A percentile compares a stretch with the other conserved stretches of the same genome.
These are phyloP conservation scores for Caenorhabditis becei DNA, from an alignment of 2,888 invertebrate genomes.

Conservation along the genomic window DNA sequence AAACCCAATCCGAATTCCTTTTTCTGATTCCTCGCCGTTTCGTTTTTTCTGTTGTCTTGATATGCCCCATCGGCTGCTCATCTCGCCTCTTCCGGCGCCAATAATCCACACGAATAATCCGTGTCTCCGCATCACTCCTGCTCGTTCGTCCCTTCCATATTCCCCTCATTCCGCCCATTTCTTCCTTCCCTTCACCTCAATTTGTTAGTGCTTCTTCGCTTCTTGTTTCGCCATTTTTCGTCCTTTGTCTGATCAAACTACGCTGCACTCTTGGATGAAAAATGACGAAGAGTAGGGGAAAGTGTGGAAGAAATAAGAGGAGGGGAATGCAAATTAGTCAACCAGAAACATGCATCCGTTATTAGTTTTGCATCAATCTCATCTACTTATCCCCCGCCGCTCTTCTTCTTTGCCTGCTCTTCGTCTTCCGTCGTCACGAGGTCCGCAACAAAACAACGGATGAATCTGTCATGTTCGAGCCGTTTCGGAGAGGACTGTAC, in stretches of 20 bases:
- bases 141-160: not conserved
- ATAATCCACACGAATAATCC: slow-evolving; percentile 48
- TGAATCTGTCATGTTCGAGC: slow-evolving; percentile 16
- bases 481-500: slow-evolving; percentile 1
- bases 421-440: slow-evolving; percentile 28
- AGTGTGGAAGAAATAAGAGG: slow-evolving; percentile 25
- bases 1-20: no score
- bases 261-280: slow-evolving; percentile 13
- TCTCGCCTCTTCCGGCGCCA: slow-evolving; percentile 42
- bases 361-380: slow-evolving; percentile 60
- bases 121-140: slow-evolving; percentile 15
- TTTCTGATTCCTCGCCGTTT: not conserved
- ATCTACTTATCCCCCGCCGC: slow-evolving; percentile 47
- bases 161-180: slow-evolving; percentile 1
- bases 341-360: slow-evolving; percentile 59
- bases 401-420: not conserved
- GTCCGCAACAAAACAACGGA: slow-evolving; percentile 17
- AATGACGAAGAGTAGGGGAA: slow-evolving; percentile 20
- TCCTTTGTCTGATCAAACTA: slow-evolving; percentile 42
- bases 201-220: slow-evolving; percentile 11
- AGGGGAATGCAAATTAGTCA: slow-evolving; percentile 57
- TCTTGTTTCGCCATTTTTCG: slow-evolving; percentile 16
- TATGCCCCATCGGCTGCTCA: slow-evolving; percentile 16
- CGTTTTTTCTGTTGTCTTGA: slow-evolving; percentile 5
- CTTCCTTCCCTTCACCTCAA: slow-evolving; percentile 4